These are phyloP conservation scores for Aphelinus certus DNA, from an alignment of 1,140 invertebrate species.

Conservation along the genomic window DNA sequence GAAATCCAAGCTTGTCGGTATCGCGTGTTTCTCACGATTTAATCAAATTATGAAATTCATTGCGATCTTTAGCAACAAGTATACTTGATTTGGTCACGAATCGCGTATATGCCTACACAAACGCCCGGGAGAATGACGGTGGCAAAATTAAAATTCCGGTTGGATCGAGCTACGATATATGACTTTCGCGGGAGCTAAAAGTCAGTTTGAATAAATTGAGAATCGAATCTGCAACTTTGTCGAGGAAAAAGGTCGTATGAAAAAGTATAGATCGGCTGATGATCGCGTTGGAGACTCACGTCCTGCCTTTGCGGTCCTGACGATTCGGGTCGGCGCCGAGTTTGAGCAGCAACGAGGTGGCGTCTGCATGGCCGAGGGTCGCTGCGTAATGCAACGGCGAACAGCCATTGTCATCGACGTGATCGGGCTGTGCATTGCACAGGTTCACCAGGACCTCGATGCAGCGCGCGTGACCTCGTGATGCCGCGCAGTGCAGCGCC, in stretches of 20 bases:
- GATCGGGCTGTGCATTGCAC: constrained; percentile 86
- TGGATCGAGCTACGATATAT: too few species aligned
- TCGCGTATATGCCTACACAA: too few species aligned
- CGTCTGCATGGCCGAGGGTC: constrained; percentile 93
- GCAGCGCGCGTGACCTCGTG: constrained; percentile 92
- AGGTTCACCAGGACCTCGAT: constrained; percentile 90
- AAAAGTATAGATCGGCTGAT: background rate
- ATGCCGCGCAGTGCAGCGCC: constrained; percentile 95
- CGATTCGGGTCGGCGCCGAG: constrained; percentile 90
- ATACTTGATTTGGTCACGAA: too few species aligned
- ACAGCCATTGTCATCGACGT: constrained; percentile 88
- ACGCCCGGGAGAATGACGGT: too few species aligned
- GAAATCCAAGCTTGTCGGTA: too few species aligned
- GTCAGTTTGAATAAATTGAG: too few species aligned
- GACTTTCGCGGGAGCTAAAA: background rate
- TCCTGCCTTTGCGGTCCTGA: constrained; percentile 91
- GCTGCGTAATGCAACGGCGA: constrained; percentile 96
- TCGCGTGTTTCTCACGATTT: too few species aligned
- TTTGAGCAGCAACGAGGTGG: constrained; percentile 87
- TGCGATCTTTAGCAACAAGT: too few species aligned
- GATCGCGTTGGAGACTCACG: constrained; percentile 65
- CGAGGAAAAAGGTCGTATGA: background rate
- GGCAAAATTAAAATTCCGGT: too few species aligned
- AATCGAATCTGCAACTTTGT: too few species aligned
- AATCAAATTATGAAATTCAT: too few species aligned